Base-by-base conservation (phyloP, 2,888 invertebrate genomes). In the Chaetogeoica ovagalla region DNA sequence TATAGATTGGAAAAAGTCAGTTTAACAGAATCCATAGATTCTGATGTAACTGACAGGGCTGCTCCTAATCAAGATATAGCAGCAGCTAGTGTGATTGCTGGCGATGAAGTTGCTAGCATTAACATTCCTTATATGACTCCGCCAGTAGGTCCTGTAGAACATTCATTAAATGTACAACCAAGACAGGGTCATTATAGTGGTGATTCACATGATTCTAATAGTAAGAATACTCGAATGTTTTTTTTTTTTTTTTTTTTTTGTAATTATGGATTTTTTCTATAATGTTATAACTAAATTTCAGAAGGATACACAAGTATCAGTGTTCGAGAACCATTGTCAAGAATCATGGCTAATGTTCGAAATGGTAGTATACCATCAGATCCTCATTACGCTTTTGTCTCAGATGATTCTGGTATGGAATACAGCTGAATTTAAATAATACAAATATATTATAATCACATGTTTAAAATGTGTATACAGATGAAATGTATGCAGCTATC, bases 291-390 rank as follows among this genome's bases (percentile, higher is more conserved):
- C 82, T 21, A 85, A 82, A 83, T 87, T 88, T 48, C 87, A 94
- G 94, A 95, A 89, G 95, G 95, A 68, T 96, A 96, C 86, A 95
- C 95, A 0, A 95, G 95, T 85, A 95, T 95, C 84, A 95, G 94
- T 83, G 96, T 96, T 2, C 89, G 95, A 23, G 95, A 95, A 86
- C 96, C 96, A 0, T 87, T 96, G 82, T 94, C 94, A 6, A 91
- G 91, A 85, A 91, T 93, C 83, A 90, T 92, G 83, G 52, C 82
- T 3, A 82, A 21, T 70, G 30, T 48, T 65, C 65, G 69, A 74
- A 90, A 91, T 86, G 91, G 91, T 0, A 86, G 87, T 82, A 83
- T 84, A 11, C 84, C 85, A 19, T 87, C 87, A 74, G 91, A 92
- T 86, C 90, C 91, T 0, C 94, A 94, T 86, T 95, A 95, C 86